Conservation (phyloP, 1,140 invertebrate genomes). For the Radopholus similis region DNA sequence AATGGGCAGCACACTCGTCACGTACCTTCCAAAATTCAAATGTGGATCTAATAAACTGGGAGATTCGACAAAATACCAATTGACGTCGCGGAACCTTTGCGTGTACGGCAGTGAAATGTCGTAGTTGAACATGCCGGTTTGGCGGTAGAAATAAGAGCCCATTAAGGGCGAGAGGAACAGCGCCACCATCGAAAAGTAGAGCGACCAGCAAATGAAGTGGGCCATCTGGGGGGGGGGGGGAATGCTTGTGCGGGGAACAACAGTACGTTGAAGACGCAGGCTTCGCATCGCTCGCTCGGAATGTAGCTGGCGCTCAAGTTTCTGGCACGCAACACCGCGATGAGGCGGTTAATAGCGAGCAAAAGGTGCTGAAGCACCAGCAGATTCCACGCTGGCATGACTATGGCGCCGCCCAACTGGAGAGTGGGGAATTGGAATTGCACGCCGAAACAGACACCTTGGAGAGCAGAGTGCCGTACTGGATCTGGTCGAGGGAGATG, state of each 20-base stretch:
- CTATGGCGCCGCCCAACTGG: not conserved
- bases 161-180: not conserved
- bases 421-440: not conserved
- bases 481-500: not conserved
- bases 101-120: not conserved
- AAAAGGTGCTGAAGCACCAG: not conserved
- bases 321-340: not conserved
- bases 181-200: not conserved
- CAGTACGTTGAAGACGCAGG: not conserved
- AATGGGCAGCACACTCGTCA: not conserved
- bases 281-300: not conserved
- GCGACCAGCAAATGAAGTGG: not conserved
- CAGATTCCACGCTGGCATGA: not conserved
- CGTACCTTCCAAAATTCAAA: too few species aligned
- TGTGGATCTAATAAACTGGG: too few species aligned
- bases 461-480: not conserved
- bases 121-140: not conserved
- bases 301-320: not conserved
- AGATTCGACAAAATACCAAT: too few species aligned
- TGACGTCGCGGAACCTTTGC: not conserved
- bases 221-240: not conserved
- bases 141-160: not conserved
- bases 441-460: not conserved
- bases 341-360: not conserved
- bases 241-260: too few species aligned